Evolutionary conservation across 2,888 invertebrate species (phyloP).

Genomic region (Pegoplata infirma): DNA sequence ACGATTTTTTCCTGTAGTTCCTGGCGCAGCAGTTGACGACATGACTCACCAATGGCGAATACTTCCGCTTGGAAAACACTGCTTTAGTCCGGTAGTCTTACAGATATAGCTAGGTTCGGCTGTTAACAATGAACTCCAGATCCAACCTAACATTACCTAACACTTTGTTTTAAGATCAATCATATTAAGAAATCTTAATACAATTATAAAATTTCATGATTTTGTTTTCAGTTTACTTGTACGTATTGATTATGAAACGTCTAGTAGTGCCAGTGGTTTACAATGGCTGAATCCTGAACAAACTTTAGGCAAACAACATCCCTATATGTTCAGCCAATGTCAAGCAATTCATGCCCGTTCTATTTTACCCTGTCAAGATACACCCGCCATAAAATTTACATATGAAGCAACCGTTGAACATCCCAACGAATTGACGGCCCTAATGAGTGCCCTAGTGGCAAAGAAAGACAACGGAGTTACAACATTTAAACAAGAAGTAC

Average conservation of each 20-base stretch:
- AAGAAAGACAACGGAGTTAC: constrained; percentile 77
- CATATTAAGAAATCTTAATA: too few relatives aligned
- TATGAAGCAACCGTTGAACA: constrained; percentile 88
- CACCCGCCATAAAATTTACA: constrained; percentile 92
- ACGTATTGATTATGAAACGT: constrained; percentile 86
- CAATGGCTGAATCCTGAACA: constrained; percentile 94
- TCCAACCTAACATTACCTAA: too few relatives aligned
- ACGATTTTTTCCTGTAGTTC: too few relatives aligned
- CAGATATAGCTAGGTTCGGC: too few relatives aligned
- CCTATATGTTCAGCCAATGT: constrained; percentile 91
- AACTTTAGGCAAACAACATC: constrained; percentile 91
- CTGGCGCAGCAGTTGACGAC: too few relatives aligned
- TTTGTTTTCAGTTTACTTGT: constrained; percentile 68
- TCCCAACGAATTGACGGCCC: constrained; percentile 85
- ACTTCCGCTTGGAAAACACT: too few relatives aligned
- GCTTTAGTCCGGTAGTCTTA: too few relatives aligned
- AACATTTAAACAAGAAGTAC: constrained; percentile 87
- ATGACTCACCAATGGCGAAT: too few relatives aligned
- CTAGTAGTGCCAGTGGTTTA: constrained; percentile 88
- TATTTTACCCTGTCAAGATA: constrained; percentile 94
- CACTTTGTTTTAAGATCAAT: too few relatives aligned
- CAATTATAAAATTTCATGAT: too few relatives aligned
- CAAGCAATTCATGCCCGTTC: constrained; percentile 94
- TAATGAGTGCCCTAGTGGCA: constrained; percentile 91
- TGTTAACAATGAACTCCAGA: too few relatives aligned